These are phyloP conservation scores for Aurelia coerulea DNA, from an alignment of 30 jellyfish, hydroid and myxozoan species.

Conservation along the genomic window DNA sequence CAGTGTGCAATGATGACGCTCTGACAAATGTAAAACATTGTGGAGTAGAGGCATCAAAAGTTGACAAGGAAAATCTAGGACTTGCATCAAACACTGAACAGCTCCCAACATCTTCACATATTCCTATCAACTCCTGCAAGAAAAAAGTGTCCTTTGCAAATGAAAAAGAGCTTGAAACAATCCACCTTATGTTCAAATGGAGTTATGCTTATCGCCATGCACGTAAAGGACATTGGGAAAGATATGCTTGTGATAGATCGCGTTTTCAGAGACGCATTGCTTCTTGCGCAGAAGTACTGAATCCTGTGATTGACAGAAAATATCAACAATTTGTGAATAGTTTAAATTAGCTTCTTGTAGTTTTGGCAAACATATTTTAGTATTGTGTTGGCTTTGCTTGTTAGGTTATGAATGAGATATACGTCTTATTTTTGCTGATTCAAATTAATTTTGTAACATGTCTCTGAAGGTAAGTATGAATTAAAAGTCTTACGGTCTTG, in stretches of 20 bases:
- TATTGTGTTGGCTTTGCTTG: too few relatives aligned
- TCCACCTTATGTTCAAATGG: slow-evolving; percentile 65
- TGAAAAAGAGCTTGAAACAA: slow-evolving; percentile 28
- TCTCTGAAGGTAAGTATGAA: too few relatives aligned
- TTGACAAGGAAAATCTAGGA: neutral
- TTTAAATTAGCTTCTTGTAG: neutral
- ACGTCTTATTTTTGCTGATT: too few relatives aligned
- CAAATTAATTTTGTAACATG: too few relatives aligned
- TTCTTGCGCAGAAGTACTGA: slow-evolving; percentile 29
- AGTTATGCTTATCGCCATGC: slow-evolving; percentile 54
- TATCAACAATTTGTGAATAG: slow-evolving; percentile 14
- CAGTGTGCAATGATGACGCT: neutral
- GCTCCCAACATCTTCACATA: too few relatives aligned
- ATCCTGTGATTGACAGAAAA: slow-evolving; percentile 26
- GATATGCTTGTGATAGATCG: slow-evolving; percentile 62
- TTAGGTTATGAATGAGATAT: too few relatives aligned
- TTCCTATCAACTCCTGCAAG: slow-evolving; percentile 1
- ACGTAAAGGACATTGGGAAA: slow-evolving; percentile 68
- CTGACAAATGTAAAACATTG: neutral
- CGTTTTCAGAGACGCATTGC: slow-evolving; percentile 51
- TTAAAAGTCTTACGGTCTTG: too few relatives aligned
- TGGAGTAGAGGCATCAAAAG: neutral
- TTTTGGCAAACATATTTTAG: too few relatives aligned
- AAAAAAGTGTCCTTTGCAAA: slow-evolving; percentile 56
- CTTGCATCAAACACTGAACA: neutral